Conservation (phyloP, 2,888 invertebrate species). For the Cephus pulcher region DNA sequence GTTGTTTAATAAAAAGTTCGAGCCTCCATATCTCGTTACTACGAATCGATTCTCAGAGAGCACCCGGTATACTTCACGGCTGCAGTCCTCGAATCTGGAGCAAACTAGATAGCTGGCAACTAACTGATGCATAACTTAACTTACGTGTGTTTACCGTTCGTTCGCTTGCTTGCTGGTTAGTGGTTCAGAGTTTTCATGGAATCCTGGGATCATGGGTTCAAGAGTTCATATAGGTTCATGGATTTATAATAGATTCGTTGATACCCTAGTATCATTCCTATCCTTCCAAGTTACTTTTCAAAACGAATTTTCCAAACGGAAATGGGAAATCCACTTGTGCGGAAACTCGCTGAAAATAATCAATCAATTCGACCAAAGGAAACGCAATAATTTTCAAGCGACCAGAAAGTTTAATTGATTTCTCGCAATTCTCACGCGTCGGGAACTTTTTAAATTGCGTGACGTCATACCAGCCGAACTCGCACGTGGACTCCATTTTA, state of each 20-base stretch:
- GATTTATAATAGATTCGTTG: neutral
- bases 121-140: constrained; percentile 1
- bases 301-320: neutral
- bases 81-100: constrained; percentile 6
- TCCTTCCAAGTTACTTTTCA: neutral
- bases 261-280: neutral
- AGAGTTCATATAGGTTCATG: neutral
- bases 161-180: neutral
- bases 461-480: neutral
- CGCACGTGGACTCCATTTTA: neutral
- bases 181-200: neutral
- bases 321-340: too few species aligned
- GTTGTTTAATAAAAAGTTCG: neutral
- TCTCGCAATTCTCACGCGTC: neutral
- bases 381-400: neutral
- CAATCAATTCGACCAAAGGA: neutral
- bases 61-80: neutral
- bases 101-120: constrained; percentile 2
- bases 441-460: constrained; percentile 4
- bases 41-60: neutral
- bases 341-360: too few species aligned
- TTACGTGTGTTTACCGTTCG: neutral
- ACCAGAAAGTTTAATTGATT: neutral
- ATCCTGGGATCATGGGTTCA: neutral
- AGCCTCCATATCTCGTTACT: neutral